phyloP scores from a whole-genome alignment of 2,888 invertebrate species.

The Thereva unica region DNA sequence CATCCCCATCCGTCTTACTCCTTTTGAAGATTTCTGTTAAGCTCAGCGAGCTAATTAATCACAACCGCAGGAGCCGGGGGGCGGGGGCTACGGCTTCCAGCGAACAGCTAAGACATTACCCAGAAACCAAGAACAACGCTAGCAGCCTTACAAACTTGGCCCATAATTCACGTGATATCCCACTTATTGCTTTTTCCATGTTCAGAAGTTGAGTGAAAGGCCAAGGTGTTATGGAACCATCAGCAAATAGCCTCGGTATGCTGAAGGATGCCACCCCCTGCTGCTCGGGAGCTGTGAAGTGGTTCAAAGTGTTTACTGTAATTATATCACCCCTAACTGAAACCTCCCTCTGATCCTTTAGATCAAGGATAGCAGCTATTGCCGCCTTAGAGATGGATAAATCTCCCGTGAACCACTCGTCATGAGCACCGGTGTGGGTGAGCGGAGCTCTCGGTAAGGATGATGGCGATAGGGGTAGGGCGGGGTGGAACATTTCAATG shows the following conservation, averaged over 20 bases:
- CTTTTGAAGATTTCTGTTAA: constrained; percentile 1
- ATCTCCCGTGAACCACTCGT: constrained; percentile 20
- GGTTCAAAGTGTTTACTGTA: constrained; percentile 30
- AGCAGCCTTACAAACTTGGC: constrained; percentile 27
- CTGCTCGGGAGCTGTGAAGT: background rate
- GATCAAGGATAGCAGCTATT: constrained; percentile 28
- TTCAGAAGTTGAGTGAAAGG: constrained; percentile 37
- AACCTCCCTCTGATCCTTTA: constrained; percentile 3
- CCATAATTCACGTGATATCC: constrained; percentile 40
- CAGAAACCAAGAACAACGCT: constrained; percentile 4
- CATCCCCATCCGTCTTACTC: background rate
- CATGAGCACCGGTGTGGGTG: constrained; percentile 3
- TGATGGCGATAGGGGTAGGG: background rate
- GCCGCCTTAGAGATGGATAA: constrained; percentile 26
- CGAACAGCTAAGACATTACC: constrained; percentile 2
- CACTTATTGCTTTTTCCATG: constrained; percentile 41
- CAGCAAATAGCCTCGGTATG: constrained; percentile 19
- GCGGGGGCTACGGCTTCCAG: background rate
- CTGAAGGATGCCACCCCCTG: background rate
- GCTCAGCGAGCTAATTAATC: constrained; percentile 20
- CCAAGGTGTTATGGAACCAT: constrained; percentile 38
- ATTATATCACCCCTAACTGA: constrained; percentile 12
- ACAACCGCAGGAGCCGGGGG: constrained; percentile 16
- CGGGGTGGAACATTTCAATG: constrained; percentile 1
- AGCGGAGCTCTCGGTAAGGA: constrained; percentile 6